Conservation (phyloP, 2,113 vertebrate genomes). For the Poeciliopsis occidentalis region DNA sequence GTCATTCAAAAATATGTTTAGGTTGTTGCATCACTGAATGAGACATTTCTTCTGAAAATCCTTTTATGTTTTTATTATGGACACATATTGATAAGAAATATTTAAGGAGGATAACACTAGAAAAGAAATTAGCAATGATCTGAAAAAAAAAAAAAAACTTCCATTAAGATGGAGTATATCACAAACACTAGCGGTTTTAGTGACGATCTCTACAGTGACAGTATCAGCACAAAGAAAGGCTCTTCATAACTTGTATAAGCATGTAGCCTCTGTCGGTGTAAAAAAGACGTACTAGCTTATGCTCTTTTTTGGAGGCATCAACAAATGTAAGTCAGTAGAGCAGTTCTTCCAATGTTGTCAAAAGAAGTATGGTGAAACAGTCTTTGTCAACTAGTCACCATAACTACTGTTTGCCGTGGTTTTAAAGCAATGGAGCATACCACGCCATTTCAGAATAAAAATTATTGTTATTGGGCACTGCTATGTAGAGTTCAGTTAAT, state of each 20-base stretch:
- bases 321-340: not conserved
- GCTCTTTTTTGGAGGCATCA: not conserved
- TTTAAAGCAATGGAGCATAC: not conserved
- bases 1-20: not conserved
- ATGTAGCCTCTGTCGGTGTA: not conserved
- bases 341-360: not conserved
- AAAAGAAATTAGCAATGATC: not conserved
- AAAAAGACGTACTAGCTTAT: not conserved
- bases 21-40: not conserved
- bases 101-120: not conserved
- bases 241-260: conserved; percentile 11
- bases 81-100: conserved; percentile 4
- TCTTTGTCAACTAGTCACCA: not conserved
- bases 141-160: not conserved
- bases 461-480: not conserved
- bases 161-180: not conserved
- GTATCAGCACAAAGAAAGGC: not conserved
- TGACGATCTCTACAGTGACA: conserved; percentile 22
- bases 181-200: conserved; percentile 16
- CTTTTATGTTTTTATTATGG: not conserved
- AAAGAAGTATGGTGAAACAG: not conserved
- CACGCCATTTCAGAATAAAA: not conserved
- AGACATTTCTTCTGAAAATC: conserved; percentile 6
- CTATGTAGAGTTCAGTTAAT: not conserved
- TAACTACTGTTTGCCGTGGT: not conserved